phyloP scores from a whole-genome alignment of 2,797 vertebrate species.

The Columba guinea region DNA sequence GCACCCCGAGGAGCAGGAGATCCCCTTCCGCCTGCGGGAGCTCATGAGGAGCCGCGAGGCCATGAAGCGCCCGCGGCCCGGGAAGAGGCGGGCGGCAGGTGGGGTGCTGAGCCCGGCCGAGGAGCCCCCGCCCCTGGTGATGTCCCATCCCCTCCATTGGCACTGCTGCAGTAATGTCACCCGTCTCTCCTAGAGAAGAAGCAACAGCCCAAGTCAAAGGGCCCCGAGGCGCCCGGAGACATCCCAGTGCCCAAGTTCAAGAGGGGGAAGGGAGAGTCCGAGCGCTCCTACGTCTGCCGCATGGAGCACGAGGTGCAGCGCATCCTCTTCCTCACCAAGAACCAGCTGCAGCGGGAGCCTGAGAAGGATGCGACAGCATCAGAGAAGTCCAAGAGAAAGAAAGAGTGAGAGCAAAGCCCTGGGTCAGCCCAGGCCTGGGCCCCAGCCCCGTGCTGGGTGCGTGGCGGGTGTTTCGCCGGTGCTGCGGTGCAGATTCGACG shows the following conservation, averaged over 20 bases:
- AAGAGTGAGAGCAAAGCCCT: slow-evolving; percentile 77
- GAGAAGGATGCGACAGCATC: slow-evolving; percentile 71
- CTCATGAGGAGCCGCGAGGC: slow-evolving; percentile 88
- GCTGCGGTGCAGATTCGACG: rapidly evolving
- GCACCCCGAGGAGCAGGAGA: slow-evolving; percentile 83
- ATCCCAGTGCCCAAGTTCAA: slow-evolving; percentile 84
- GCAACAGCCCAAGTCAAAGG: slow-evolving; percentile 17
- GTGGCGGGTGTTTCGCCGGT: rapidly evolving
- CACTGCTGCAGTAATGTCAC: background rate
- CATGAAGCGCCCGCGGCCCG: slow-evolving; percentile 72
- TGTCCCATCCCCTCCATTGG: background rate
- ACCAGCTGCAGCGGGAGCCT: slow-evolving; percentile 83
- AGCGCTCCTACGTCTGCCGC: slow-evolving; percentile 78
- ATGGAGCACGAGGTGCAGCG: slow-evolving; percentile 86
- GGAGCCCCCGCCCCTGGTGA: rapidly evolving
- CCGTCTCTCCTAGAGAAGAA: slow-evolving; percentile 8
- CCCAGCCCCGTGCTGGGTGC: rapidly evolving
- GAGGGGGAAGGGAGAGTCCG: slow-evolving; percentile 77
- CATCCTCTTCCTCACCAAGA: slow-evolving; percentile 85
- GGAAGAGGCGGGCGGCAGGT: slow-evolving; percentile 68
- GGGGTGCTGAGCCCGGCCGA: background rate
- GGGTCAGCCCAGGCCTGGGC: background rate
- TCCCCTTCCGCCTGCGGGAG: slow-evolving; percentile 91
- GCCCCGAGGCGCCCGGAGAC: slow-evolving; percentile 7
- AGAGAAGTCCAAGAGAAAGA: slow-evolving; percentile 82